Base-by-base conservation (phyloP, 1,140 invertebrate genomes). In the Eupeodes corollae region DNA sequence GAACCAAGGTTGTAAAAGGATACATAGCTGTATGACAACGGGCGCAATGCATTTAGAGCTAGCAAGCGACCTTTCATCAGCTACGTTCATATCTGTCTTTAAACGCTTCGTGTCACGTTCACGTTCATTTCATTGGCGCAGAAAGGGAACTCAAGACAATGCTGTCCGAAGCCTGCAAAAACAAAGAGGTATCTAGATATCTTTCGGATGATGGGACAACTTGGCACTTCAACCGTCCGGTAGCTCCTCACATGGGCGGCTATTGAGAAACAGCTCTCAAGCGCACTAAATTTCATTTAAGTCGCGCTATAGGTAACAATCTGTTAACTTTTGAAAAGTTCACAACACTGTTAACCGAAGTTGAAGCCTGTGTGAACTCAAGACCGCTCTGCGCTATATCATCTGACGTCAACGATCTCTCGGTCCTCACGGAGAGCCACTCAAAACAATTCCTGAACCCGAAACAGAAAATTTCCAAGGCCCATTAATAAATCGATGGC, bases 241-340 rank as follows among this genome's bases (percentile, higher is more conserved):
- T 32, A 26, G 50, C 50, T 16, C 57, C 62, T 2, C 59, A 70
- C 49, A 58, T 61, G 42, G 61, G 64, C 31, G 67, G 67, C 16
- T 48, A 62, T 13, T 70, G 62, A 59, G 67, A 71, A 46, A 46
- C 54, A 19, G 51, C 51, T 14, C 56, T 71, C 13, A 59, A 64
- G 45, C 58, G 51, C 12, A 35, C 56, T 34, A 54, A 67, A 59
- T 54, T 53, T 48, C 58, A 66, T 48, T 48, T 71, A 18, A 43
- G 46, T 9, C 47, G 54, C 10, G 54, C 57, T 32, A 6, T 64
- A 38, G 58, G 55, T n/a, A 44, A 55, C 45, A 43, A 52, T 49
- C 16, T 52, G 19, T 44, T 64, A 33, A 58, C 58, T 1, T 60
- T 49, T 43, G 61, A 63, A 44, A 55, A 63, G 46, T 38, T 62